Evolutionary conservation across 2,888 invertebrate species (phyloP), one percentile per base, ranked within the genome.

Genomic region (Amblyteles armatorius): DNA sequence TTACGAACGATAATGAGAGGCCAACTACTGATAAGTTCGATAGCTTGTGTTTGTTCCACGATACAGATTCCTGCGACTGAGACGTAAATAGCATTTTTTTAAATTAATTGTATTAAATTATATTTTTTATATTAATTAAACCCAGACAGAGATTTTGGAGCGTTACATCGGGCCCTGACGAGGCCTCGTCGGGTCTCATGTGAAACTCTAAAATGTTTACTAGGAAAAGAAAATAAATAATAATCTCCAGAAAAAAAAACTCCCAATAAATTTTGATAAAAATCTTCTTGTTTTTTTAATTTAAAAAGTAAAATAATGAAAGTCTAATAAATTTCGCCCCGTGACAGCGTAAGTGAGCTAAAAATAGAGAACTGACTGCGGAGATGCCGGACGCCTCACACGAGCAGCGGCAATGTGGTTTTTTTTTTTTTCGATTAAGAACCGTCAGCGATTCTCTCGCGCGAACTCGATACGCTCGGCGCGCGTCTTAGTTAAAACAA

Each of bases 11-110:
- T 65, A 36, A 65, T 65, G 65, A 65, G 65, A 22, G 2, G n/a
- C n/a, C 57, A 44, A 26, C 40, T 48, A n/a, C 7, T 7, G 36
- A 76, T 76, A 13, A 7, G 9, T n/a, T 52, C 16, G 22, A 36
- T 69, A 26, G 50, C 76, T 84, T 67, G 57, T 26, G 16, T 83
- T 83, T 82, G 72, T n/a, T 73, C 26, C 68, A 44, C 63, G 60
- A 33, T 68, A 33, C 36, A 76, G 36, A 65, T 65, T 76, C 65
- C 48, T 11, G 2, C 19, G 63, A 63, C 48, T 5, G 26, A 60
- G 26, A 57, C 44, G 22, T 6, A n/a, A 5, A 55, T 9, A 4
- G 9, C 52, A 29, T 29, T 5, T 5, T 29, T 29, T 5, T 33
- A 5, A 4, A 33, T 33, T 33, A 1, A 33, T 33, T 6, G 29